A percentile compares a stretch with the other conserved stretches of the same genome.
phyloP scores from a whole-genome alignment of 2,888 invertebrate species.

The Phymatocera aterrima region DNA sequence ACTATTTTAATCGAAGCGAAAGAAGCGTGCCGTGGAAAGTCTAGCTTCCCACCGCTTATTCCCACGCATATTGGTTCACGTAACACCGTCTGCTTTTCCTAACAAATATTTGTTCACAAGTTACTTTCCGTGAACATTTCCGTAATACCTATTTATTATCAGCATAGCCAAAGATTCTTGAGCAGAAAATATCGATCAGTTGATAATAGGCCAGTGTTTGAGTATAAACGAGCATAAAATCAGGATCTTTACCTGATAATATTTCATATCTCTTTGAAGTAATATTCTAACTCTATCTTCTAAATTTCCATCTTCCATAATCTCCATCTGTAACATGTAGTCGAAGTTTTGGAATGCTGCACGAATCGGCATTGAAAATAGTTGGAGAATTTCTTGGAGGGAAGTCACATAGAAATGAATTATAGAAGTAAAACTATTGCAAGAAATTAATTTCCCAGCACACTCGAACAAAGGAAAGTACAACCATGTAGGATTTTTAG shows the following conservation, averaged over 20 bases:
- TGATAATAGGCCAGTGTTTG: conserved; percentile 5
- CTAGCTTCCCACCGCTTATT: conserved; percentile 88
- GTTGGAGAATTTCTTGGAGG: neutral
- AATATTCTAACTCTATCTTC: conserved; percentile 91
- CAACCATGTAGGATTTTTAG: neutral
- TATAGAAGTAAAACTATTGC: neutral
- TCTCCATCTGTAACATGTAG: conserved; percentile 80
- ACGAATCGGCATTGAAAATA: neutral
- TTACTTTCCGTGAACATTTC: conserved; percentile 11
- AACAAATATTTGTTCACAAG: neutral
- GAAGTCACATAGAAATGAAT: neutral
- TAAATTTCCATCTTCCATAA: conserved; percentile 93
- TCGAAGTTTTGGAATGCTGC: neutral
- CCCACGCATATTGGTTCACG: conserved; percentile 87
- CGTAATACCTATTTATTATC: conserved; percentile 2
- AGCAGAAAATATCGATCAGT: neutral
- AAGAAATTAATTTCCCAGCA: neutral
- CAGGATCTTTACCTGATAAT: conserved; percentile 82
- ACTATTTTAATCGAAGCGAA: conserved; percentile 90
- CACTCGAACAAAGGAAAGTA: neutral
- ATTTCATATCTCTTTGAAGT: conserved; percentile 88
- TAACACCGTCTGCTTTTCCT: conserved; percentile 85
- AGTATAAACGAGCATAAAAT: neutral
- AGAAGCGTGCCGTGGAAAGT: conserved; percentile 89
- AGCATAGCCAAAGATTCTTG: conserved; percentile 3